Percentiles rank a stretch among this genome's conserved stretches.
These are phyloP conservation scores for Megaleporinus macrocephalus DNA, from an alignment of 2,113 vertebrate species.

Conservation along the genomic window DNA sequence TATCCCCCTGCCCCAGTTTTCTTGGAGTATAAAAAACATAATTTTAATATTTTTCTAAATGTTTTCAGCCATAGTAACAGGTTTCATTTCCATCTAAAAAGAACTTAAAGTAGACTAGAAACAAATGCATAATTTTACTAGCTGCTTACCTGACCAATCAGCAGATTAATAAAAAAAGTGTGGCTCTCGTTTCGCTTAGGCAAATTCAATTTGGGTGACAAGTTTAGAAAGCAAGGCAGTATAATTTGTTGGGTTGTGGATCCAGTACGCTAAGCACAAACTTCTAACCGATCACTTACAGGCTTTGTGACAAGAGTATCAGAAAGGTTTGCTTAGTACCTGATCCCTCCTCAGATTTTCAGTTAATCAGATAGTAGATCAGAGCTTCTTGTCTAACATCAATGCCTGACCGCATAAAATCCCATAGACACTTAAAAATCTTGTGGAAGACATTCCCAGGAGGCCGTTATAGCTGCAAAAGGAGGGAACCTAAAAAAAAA, in stretches of 20 bases:
- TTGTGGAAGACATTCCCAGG: no score
- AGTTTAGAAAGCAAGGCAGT: constrained; percentile 58
- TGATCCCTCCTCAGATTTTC: not conserved
- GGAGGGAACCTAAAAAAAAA: no score
- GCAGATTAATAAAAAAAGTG: constrained; percentile 66
- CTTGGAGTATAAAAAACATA: not conserved
- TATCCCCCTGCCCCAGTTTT: not conserved
- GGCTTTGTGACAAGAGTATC: not conserved
- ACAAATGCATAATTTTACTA: constrained; percentile 68
- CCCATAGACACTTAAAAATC: no score
- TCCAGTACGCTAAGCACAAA: constrained; percentile 18
- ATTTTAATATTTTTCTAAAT: not conserved
- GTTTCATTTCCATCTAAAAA: constrained; percentile 1
- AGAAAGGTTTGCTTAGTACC: not conserved
- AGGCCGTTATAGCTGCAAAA: no score
- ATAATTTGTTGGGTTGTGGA: constrained; percentile 67
- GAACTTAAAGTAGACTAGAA: constrained; percentile 20
- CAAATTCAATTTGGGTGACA: constrained; percentile 75
- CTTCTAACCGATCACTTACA: not conserved
- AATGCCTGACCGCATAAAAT: no score
- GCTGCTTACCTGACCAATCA: constrained; percentile 69
- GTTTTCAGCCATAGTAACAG: not conserved
- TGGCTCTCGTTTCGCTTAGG: constrained; percentile 60
- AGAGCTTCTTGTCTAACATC: no score
- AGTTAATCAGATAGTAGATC: no score